These are phyloP conservation scores for Drosophila mimica DNA, from an alignment of 2,888 invertebrate genomes.

Conservation along the genomic window DNA sequence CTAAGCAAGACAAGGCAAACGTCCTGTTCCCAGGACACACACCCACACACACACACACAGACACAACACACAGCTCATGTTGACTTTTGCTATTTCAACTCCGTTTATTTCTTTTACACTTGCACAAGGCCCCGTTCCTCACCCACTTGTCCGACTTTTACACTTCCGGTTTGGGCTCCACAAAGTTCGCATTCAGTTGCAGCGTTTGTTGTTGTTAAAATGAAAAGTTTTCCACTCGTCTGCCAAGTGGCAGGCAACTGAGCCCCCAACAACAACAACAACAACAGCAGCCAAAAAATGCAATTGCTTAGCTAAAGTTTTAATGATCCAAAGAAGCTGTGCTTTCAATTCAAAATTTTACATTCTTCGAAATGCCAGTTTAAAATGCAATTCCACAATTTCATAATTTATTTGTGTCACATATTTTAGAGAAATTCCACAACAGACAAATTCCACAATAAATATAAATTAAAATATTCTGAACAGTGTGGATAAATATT, in stretches of 20 bases:
- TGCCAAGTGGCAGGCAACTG: slow-evolving; percentile 58
- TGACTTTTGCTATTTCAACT: slow-evolving; percentile 77
- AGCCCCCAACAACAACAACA: slow-evolving; percentile 8
- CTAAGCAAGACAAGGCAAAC: slow-evolving; percentile 33
- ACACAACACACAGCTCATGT: slow-evolving; percentile 72
- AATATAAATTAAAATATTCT: not conserved
- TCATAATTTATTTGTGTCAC: not conserved
- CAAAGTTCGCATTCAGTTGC: slow-evolving; percentile 38
- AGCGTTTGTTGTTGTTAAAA: slow-evolving; percentile 48
- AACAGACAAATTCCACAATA: rapidly evolving
- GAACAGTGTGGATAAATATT: not conserved
- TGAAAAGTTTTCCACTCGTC: slow-evolving; percentile 72
- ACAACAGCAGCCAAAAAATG: slow-evolving; percentile 38
- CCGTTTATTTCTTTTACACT: slow-evolving; percentile 79
- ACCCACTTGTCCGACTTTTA: slow-evolving; percentile 6
- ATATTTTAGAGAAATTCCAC: not conserved
- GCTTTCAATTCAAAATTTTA: slow-evolving; percentile 26
- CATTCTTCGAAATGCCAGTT: slow-evolving; percentile 14
- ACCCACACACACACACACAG: slow-evolving; percentile 6
- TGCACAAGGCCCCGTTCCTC: slow-evolving; percentile 19
- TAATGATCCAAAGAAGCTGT: slow-evolving; percentile 57
- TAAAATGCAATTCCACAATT: not conserved
- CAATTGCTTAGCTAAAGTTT: slow-evolving; percentile 69
- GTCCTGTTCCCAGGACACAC: slow-evolving; percentile 70
- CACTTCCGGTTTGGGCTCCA: slow-evolving; percentile 39